Base-by-base conservation (phyloP, 2,113 vertebrate genomes). In the Chamaetylas fuelleborni region DNA sequence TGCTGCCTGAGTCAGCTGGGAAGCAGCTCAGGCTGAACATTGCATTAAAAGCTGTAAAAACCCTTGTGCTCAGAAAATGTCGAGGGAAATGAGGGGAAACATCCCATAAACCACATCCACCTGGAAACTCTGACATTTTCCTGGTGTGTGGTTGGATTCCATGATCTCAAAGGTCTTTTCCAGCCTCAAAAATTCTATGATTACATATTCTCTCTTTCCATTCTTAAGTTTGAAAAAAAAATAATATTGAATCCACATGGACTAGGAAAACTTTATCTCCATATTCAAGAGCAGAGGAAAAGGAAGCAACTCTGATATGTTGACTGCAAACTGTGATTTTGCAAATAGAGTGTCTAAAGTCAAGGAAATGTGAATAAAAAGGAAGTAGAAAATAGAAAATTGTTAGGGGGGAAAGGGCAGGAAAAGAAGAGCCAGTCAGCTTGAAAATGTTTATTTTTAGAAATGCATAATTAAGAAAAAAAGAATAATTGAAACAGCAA, bases 121-220 rank as follows among this genome's bases (percentile, higher is more conserved):
- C 45, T 31, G 26, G 47, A 54, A 84, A 47, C 8, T 19, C 50
- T 12, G 33, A 13, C 22, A 6, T 31, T 58, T 29, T 40, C 43
- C 28, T 19, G 2, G 1, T 38, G 6, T 43, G 0, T 9, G 14
- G 20, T 33, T 36, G n/a, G 34, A 33, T 12, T 34, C 26, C 3
- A 9, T 23, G n/a, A 24, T 8, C 47, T 53, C 56, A 48, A 47
- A 66, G 29, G 20, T 47, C n/a, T 67, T 58, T 24, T 28, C 81
- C 38, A 60, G 11, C 24, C 20, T 34, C 50, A 40, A 43, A 42
- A n/a, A 20, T 24, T 47, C n/a, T 14, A 4, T 51, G 17, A 31
- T 31, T 28, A 12, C 29, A 8, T n/a, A 20, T 31, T 20, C 5
- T 79, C 29, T 50, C 5, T 70, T 53, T 25, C 19, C 16, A 17